phyloP scores from a whole-genome alignment of 2,888 invertebrate species.

The Nemoura dubitans region DNA sequence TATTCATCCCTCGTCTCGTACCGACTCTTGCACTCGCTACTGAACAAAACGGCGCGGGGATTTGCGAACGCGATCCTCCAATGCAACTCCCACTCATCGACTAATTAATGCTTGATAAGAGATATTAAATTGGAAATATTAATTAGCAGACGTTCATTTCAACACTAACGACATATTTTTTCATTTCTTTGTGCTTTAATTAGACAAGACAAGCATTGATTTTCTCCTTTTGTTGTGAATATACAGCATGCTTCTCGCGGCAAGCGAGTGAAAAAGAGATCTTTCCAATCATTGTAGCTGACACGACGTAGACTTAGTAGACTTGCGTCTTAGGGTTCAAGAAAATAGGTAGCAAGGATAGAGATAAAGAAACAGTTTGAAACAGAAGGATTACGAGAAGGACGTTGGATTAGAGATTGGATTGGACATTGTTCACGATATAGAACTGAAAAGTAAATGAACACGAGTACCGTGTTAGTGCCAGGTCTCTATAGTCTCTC shows the following conservation, averaged over 20 bases:
- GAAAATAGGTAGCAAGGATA: neutral
- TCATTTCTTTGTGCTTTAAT: neutral
- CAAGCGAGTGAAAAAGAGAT: neutral
- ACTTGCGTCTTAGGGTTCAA: neutral
- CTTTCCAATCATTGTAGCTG: neutral
- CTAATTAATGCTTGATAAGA: too few species aligned
- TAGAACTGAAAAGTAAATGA: slow-evolving; percentile 29
- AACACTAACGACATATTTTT: too few species aligned
- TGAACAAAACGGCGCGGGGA: too few species aligned
- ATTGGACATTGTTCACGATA: slow-evolving; percentile 1
- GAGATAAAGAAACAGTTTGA: slow-evolving; percentile 15
- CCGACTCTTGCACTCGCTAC: too few species aligned
- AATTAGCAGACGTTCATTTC: too few species aligned
- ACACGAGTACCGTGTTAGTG: neutral
- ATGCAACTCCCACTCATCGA: too few species aligned
- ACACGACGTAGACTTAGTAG: neutral
- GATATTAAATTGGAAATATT: too few species aligned
- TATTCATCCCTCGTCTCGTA: neutral
- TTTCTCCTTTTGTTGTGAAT: neutral
- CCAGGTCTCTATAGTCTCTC: neutral
- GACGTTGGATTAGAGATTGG: slow-evolving; percentile 20
- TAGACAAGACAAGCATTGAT: neutral
- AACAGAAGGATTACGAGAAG: slow-evolving; percentile 9
- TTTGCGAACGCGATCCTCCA: too few species aligned
- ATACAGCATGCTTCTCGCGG: neutral